Conservation (phyloP, 2,113 vertebrate genomes). For the Patagioenas fasciata region DNA sequence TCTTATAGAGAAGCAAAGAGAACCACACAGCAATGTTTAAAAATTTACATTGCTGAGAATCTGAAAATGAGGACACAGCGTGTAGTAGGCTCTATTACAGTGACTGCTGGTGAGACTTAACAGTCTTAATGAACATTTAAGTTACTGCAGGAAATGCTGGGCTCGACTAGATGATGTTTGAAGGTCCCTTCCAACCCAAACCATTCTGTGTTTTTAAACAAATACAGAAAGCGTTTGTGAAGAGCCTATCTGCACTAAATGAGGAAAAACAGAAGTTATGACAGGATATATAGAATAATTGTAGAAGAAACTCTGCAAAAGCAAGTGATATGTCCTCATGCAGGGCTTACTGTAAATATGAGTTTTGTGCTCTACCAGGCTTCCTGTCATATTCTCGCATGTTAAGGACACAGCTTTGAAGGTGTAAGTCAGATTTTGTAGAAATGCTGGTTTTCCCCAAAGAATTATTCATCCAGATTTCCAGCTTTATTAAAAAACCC, state of each 20-base stretch:
- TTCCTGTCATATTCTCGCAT: background rate
- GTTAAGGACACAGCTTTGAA: background rate
- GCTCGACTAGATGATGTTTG: too few relatives aligned
- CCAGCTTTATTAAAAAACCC: rapidly evolving
- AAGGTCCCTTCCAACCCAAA: too few relatives aligned
- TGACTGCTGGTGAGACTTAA: background rate
- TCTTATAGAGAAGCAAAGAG: background rate
- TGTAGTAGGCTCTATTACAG: background rate
- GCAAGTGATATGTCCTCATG: background rate
- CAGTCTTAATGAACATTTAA: background rate
- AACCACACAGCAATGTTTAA: background rate
- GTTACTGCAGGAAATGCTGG: background rate
- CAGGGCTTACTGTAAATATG: background rate
- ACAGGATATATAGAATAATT: background rate
- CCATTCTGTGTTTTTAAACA: background rate
- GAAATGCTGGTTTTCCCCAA: background rate
- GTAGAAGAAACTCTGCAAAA: background rate
- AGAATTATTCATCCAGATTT: background rate
- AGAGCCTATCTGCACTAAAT: background rate
- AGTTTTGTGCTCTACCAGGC: background rate
- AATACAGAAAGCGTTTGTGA: background rate
- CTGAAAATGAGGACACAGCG: background rate
- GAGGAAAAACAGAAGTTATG: background rate
- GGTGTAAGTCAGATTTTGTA: background rate
- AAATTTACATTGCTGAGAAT: background rate